Percentiles rank a stretch among this genome's conserved stretches.
Evolutionary conservation across 1,140 invertebrate species (phyloP).

Genomic region (Helicoverpa armigera): DNA sequence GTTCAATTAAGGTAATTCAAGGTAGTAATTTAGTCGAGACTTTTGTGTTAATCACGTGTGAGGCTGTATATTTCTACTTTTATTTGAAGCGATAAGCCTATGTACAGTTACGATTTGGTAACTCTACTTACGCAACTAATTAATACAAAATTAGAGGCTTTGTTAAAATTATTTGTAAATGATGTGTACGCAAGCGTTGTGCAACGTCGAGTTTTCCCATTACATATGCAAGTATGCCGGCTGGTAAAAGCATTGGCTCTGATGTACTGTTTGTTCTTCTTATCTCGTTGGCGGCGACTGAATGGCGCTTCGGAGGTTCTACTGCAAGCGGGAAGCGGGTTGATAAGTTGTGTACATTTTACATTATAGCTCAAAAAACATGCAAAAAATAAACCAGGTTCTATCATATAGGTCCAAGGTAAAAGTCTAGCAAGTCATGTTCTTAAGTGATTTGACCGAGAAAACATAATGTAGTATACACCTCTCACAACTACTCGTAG

Average conservation of each 20-base stretch:
- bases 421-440: neutral
- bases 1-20: conserved; percentile 10
- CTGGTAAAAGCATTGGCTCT: conserved; percentile 41
- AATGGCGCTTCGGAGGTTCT: conserved; percentile 2
- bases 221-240: conserved; percentile 47
- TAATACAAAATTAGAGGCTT: neutral
- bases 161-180: conserved; percentile 28
- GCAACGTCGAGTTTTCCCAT: conserved; percentile 35
- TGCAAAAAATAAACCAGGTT: neutral
- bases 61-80: neutral
- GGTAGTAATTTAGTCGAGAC: neutral
- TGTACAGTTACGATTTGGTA: too few species aligned
- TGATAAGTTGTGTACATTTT: too few species aligned
- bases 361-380: too few species aligned
- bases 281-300: conserved; percentile 48
- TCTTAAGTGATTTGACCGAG: too few species aligned
- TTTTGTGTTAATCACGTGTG: neutral
- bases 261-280: conserved; percentile 44
- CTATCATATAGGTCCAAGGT: neutral
- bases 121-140: too few species aligned
- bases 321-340: neutral
- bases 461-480: neutral
- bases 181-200: conserved; percentile 10
- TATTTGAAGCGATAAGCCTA: conserved; percentile 1
- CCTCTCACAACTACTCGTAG: conserved; percentile 3